Percentiles rank a stretch among this genome's conserved stretches.
Conservation (phyloP, 2,797 vertebrate genomes). For the Anguilla megastoma region DNA sequence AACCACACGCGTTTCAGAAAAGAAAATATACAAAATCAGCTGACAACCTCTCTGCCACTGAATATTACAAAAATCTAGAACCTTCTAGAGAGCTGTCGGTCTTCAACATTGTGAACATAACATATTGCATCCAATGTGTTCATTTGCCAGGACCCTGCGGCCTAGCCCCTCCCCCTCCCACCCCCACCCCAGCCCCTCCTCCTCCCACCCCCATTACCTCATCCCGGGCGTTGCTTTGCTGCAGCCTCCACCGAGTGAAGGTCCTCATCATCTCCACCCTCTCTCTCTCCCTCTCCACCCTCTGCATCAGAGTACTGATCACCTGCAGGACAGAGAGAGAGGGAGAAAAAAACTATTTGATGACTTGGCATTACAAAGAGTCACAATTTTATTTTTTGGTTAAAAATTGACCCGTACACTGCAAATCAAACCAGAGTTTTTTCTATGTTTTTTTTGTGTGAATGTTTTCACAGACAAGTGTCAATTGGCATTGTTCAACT, state of each 20-base stretch:
- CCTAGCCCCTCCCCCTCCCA: too few relatives aligned
- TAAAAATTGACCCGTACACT: neutral
- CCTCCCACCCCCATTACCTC: constrained; percentile 58
- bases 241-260: constrained; percentile 84
- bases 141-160: too few relatives aligned
- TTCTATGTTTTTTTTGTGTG: too few relatives aligned
- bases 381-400: neutral
- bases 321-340: constrained; percentile 69
- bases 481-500: too few relatives aligned
- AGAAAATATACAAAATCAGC: neutral
- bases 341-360: too few relatives aligned
- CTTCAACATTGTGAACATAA: neutral
- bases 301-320: constrained; percentile 81
- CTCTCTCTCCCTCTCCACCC: constrained; percentile 85
- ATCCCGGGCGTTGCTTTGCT: constrained; percentile 64
- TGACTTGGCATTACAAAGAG: too few relatives aligned
- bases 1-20: neutral
- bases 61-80: neutral
- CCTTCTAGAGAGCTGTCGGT: neutral
- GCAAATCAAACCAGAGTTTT: neutral
- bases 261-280: constrained; percentile 82
- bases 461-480: too few relatives aligned
- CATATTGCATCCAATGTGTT: neutral
- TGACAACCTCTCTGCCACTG: neutral
- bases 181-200: neutral